Percentiles rank a stretch among this genome's conserved stretches.
Conservation (phyloP, 2,113 vertebrate species). For the Plecotus auritus region DNA sequence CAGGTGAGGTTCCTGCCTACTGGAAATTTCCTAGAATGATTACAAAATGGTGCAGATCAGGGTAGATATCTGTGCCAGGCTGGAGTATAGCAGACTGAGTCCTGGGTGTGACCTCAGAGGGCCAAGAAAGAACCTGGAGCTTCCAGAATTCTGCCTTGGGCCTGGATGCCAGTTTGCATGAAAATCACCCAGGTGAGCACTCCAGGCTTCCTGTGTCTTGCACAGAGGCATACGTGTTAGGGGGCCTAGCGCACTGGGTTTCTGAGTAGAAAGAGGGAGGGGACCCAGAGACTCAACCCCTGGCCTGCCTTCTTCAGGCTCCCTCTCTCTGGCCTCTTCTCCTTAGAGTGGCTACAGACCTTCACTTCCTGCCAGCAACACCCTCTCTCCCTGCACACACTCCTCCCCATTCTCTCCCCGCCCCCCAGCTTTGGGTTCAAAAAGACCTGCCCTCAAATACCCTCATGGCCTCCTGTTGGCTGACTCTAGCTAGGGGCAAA, state of each 20-base stretch:
- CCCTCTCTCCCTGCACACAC: not conserved
- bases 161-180: not conserved
- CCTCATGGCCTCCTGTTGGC: accelerated
- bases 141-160: not conserved
- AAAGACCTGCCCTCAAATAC: not conserved
- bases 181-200: not conserved
- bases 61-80: not conserved
- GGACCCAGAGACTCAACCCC: no score
- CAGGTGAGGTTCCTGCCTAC: not conserved
- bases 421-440: not conserved
- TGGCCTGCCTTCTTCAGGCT: not conserved
- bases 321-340: not conserved
- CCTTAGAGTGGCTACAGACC: not conserved
- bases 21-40: not conserved
- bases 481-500: not conserved
- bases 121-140: not conserved
- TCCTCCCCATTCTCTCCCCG: no score
- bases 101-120: not conserved
- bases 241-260: not conserved
- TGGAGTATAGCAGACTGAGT: not conserved
- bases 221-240: not conserved
- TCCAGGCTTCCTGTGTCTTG: not conserved
- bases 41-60: not conserved
- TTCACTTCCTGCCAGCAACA: not conserved
- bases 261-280: not conserved